A percentile compares a stretch with the other conserved stretches of the same genome.
Evolutionary conservation across 2,888 invertebrate genomes (phyloP).

Genomic region (Caenorhabditis sp.): DNA sequence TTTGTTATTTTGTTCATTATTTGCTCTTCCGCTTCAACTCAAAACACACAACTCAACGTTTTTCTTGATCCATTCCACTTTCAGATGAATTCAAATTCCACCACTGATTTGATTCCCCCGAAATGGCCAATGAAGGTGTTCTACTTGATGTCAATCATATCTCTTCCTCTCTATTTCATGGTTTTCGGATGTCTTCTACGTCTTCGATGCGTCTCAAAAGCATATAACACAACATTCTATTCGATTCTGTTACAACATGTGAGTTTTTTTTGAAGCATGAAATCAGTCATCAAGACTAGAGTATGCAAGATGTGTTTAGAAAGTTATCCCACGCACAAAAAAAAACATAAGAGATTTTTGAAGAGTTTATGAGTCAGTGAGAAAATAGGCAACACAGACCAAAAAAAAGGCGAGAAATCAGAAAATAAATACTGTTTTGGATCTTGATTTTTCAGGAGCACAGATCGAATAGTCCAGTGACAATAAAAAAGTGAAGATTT

Average conservation of each 20-base stretch:
- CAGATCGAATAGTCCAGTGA: no score
- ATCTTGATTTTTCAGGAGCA: no score
- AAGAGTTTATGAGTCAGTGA: slow-evolving; percentile 1
- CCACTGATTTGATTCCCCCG: slow-evolving; percentile 18
- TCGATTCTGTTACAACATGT: slow-evolving; percentile 59
- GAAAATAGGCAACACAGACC: not conserved
- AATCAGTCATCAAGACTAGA: not conserved
- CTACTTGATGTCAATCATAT: slow-evolving; percentile 37
- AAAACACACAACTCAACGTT: not conserved
- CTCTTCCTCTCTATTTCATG: slow-evolving; percentile 45
- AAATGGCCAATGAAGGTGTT: slow-evolving; percentile 39
- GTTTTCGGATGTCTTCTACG: slow-evolving; percentile 34
- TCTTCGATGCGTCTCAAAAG: slow-evolving; percentile 36
- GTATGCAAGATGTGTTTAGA: not conserved
- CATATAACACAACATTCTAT: slow-evolving; percentile 50
- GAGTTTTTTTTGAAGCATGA: slow-evolving; percentile 19
- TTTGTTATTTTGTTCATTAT: slow-evolving; percentile 2
- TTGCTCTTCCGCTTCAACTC: slow-evolving; percentile 23
- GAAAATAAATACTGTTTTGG: not conserved
- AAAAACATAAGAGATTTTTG: not conserved
- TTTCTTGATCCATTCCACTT: not conserved
- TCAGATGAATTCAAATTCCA: slow-evolving; percentile 18
- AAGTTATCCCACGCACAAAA: slow-evolving; percentile 1
- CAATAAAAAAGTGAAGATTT: no score
- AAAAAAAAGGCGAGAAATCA: not conserved